Percentiles rank a stretch among this genome's conserved stretches.
These are phyloP conservation scores for Drosophila emarginata DNA, from an alignment of 2,888 invertebrate species.

Conservation along the genomic window DNA sequence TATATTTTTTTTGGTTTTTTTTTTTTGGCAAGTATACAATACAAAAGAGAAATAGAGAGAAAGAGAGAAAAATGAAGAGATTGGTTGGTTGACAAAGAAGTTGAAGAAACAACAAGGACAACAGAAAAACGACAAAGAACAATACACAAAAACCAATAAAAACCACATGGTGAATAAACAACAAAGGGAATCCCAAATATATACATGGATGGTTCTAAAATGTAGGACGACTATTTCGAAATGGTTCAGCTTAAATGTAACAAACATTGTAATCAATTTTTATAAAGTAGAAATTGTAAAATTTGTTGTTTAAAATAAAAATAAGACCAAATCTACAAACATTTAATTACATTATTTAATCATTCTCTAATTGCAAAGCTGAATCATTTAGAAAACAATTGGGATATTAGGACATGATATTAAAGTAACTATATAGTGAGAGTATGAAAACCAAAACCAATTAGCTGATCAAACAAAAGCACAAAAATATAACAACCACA, in stretches of 20 bases:
- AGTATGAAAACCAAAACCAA: neutral
- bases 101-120: slow-evolving; percentile 24
- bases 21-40: slow-evolving; percentile 61
- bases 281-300: no score
- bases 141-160: slow-evolving; percentile 33
- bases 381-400: neutral
- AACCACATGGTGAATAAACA: slow-evolving; percentile 32
- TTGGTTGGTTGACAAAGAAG: slow-evolving; percentile 5
- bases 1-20: slow-evolving; percentile 33
- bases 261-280: no score
- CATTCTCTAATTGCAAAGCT: neutral
- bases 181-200: slow-evolving; percentile 27
- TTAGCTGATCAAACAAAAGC: neutral
- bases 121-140: slow-evolving; percentile 40
- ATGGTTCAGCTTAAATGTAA: neutral
- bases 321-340: no score
- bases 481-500: neutral
- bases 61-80: slow-evolving; percentile 72
- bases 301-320: no score
- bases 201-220: slow-evolving; percentile 13
- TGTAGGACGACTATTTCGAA: neutral
- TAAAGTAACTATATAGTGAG: neutral
- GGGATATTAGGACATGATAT: neutral
- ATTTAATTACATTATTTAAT: no score
- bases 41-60: slow-evolving; percentile 77